phyloP scores from a whole-genome alignment of 2,113 vertebrate species.

The Nothocercus julius region DNA sequence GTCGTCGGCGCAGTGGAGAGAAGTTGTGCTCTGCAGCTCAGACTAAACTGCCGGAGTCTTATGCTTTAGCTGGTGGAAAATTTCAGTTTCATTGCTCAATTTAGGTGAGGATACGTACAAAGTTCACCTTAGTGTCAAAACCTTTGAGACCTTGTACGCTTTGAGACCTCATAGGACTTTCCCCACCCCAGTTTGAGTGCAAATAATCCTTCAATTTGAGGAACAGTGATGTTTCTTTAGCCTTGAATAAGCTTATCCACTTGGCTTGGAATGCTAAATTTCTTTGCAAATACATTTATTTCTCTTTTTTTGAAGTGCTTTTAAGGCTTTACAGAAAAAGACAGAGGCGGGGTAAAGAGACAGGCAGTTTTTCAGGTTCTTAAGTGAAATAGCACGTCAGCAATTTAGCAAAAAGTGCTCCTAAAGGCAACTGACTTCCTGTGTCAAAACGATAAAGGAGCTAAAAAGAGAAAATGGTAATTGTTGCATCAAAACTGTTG shows the following conservation, averaged over 20 bases:
- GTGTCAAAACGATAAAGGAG: slow-evolving; percentile 69
- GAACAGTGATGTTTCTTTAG: background rate
- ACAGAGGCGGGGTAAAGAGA: background rate
- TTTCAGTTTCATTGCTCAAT: background rate
- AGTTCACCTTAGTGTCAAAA: background rate
- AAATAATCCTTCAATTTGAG: background rate
- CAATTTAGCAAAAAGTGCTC: slow-evolving; percentile 11
- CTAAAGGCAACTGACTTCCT: slow-evolving; percentile 24
- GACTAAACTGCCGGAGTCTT: background rate
- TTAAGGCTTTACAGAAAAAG: background rate
- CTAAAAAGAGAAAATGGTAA: slow-evolving; percentile 72
- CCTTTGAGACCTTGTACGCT: background rate
- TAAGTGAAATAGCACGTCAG: background rate
- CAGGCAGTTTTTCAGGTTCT: background rate
- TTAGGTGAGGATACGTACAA: background rate
- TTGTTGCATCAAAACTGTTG: slow-evolving; percentile 70
- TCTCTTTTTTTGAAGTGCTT: background rate
- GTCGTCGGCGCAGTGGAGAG: background rate
- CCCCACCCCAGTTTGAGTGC: background rate
- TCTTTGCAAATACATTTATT: background rate
- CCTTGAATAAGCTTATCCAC: background rate
- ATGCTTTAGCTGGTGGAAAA: background rate
- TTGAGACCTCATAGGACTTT: background rate
- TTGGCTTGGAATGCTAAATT: background rate
- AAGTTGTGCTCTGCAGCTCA: background rate